Percentiles rank a stretch among this genome's conserved stretches.
phyloP scores from a whole-genome alignment of 2,113 vertebrate genomes.

The Mus pahari region DNA sequence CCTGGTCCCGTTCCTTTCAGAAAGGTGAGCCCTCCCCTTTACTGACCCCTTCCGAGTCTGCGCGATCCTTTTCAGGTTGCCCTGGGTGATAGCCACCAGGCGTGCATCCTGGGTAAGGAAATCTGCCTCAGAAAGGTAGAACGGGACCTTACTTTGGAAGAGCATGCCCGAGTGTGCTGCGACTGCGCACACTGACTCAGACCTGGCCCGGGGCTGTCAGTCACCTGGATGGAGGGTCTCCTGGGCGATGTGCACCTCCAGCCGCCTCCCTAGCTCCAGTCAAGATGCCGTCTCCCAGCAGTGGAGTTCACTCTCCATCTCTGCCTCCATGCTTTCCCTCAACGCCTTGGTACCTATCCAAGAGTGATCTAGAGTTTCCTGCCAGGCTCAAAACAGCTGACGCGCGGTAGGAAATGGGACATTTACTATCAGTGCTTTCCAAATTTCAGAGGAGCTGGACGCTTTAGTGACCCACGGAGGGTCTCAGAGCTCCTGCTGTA shows the following conservation, averaged over 20 bases:
- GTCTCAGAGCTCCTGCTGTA: background rate
- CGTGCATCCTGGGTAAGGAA: background rate
- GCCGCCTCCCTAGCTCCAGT: accelerated
- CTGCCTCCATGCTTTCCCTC: background rate
- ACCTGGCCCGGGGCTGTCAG: too few relatives aligned
- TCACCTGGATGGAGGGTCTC: background rate
- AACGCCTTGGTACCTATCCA: background rate
- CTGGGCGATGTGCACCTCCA: background rate
- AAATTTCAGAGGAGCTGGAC: background rate
- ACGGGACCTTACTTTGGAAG: background rate
- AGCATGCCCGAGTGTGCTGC: background rate
- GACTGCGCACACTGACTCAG: background rate
- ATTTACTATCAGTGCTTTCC: background rate
- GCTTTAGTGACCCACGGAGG: background rate
- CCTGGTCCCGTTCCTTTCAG: constrained; percentile 31
- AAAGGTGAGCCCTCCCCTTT: constrained; percentile 65
- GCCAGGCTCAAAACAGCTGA: background rate
- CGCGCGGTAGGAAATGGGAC: background rate
- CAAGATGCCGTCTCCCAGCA: background rate
- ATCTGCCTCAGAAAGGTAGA: background rate
- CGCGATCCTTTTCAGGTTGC: accelerated
- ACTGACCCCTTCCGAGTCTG: background rate
- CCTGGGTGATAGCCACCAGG: accelerated
- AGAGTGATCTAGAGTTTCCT: background rate
- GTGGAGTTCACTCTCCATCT: background rate